Percentiles rank a stretch among this genome's conserved stretches.
Evolutionary conservation across 2,797 vertebrate genomes (phyloP).

Genomic region (Macropodus opercularis): DNA sequence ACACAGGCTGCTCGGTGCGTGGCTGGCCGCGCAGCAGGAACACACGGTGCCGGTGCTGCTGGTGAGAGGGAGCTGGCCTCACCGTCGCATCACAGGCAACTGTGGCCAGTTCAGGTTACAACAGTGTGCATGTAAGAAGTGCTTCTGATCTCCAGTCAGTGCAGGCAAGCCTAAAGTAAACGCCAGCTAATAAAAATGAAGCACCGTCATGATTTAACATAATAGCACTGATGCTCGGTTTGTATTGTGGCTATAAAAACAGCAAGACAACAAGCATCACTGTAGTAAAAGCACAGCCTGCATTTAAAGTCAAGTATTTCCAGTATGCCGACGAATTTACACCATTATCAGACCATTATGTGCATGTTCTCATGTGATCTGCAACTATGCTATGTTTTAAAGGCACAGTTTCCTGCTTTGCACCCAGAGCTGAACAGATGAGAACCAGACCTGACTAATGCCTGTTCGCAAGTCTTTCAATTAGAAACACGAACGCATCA

Average conservation of each 20-base stretch:
- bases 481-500: not conserved
- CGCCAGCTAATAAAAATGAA: constrained; percentile 11
- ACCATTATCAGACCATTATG: not conserved
- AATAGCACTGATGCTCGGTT: not conserved
- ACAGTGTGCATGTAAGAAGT: not conserved
- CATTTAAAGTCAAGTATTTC: not conserved
- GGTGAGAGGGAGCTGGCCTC: constrained; percentile 11
- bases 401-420: not conserved
- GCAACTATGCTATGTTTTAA: not conserved
- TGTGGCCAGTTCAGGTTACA: constrained; percentile 3
- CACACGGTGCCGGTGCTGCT: not conserved
- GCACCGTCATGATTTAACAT: constrained; percentile 24
- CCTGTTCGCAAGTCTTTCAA: too few species aligned
- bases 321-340: not conserved
- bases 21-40: constrained; percentile 17
- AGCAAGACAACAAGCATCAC: not conserved
- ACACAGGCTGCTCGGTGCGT: constrained; percentile 11
- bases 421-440: not conserved
- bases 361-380: not conserved
- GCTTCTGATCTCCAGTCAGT: constrained; percentile 6
- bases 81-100: constrained; percentile 10
- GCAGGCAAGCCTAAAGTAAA: constrained; percentile 14
- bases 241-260: not conserved
- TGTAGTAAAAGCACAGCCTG: not conserved
- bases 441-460: too few species aligned